phyloP scores from a whole-genome alignment of 2,797 vertebrate genomes.

The Erpetoichthys calabaricus region DNA sequence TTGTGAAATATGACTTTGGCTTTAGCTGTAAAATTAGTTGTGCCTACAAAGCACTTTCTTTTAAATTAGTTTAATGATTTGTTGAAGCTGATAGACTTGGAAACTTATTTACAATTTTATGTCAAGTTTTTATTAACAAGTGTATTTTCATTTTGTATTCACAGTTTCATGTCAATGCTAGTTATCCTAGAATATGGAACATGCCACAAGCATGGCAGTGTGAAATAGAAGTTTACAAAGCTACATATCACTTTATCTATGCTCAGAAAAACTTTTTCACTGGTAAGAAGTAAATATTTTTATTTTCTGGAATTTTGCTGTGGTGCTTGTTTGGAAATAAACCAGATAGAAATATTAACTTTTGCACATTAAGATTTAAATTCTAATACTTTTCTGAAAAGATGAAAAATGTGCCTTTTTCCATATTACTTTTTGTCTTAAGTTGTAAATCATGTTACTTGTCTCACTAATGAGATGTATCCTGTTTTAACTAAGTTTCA shows the following conservation, averaged over 20 bases:
- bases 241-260: slow-evolving; percentile 96
- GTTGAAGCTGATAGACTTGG: too few relatives aligned
- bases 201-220: slow-evolving; percentile 97
- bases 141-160: slow-evolving; percentile 20
- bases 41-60: too few relatives aligned
- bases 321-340: not conserved
- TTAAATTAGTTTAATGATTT: too few relatives aligned
- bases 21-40: too few relatives aligned
- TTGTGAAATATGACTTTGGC: too few relatives aligned
- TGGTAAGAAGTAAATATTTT: slow-evolving; percentile 46
- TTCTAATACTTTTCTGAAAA: slow-evolving; percentile 3
- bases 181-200: slow-evolving; percentile 88
- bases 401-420: too few relatives aligned
- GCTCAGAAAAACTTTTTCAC: slow-evolving; percentile 97
- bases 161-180: slow-evolving; percentile 90
- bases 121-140: slow-evolving; percentile 18
- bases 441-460: too few relatives aligned
- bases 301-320: slow-evolving; percentile 1
- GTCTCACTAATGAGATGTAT: too few relatives aligned
- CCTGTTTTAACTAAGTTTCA: too few relatives aligned
- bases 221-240: slow-evolving; percentile 95
- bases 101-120: not conserved
- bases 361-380: not conserved
- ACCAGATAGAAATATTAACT: not conserved
- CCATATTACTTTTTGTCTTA: too few relatives aligned